Percentiles rank a stretch among this genome's conserved stretches.
Evolutionary conservation across 1,140 invertebrate species (phyloP).

Genomic region (Coptotermes formosanus): DNA sequence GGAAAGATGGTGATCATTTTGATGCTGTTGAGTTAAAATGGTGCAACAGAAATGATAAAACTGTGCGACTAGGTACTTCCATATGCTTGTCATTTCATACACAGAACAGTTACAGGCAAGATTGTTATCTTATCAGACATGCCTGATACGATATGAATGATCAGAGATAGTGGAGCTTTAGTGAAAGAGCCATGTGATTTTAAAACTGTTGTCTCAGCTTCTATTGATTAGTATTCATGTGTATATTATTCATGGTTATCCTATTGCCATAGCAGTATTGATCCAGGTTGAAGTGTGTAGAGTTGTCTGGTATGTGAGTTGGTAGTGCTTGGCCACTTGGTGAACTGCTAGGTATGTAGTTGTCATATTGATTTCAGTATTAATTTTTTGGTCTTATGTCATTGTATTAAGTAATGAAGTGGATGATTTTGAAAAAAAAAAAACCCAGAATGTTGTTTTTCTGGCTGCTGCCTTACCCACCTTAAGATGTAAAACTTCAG

Average conservation of each 20-base stretch:
- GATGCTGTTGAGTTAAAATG: background rate
- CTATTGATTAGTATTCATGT: background rate
- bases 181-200: background rate
- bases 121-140: background rate
- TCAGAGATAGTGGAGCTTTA: background rate
- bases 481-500: too few species aligned
- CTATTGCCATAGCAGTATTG: background rate
- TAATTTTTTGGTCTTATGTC: too few species aligned
- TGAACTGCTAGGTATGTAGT: too few species aligned
- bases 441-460: too few species aligned
- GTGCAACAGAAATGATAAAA: background rate
- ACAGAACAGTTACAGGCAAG: background rate
- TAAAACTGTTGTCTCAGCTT: background rate
- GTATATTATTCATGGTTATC: background rate
- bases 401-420: too few species aligned
- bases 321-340: too few species aligned
- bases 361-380: too few species aligned
- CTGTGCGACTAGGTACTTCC: background rate
- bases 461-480: too few species aligned
- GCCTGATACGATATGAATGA: background rate
- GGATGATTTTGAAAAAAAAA: too few species aligned
- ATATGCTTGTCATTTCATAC: background rate
- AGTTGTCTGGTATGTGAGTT: background rate
- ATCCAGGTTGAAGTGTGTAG: background rate
- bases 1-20: too few species aligned